These are phyloP conservation scores for Troglohyphantes excavatus DNA, from an alignment of 2,888 invertebrate species.

Conservation along the genomic window DNA sequence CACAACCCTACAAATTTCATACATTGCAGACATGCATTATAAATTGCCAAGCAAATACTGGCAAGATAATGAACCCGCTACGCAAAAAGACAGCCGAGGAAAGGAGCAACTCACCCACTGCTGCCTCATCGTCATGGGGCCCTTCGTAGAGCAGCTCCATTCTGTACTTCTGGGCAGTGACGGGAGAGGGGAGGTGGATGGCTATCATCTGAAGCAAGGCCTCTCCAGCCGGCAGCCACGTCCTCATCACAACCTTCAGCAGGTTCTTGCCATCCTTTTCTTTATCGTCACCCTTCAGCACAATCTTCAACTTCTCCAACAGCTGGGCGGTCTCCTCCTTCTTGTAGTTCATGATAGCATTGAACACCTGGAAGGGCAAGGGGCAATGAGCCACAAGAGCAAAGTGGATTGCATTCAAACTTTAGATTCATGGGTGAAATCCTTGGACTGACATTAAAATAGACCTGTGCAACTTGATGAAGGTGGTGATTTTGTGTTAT, in stretches of 20 bases:
- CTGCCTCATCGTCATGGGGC: slow-evolving; percentile 97
- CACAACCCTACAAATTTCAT: no score
- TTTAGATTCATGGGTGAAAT: no score
- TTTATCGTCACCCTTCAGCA: slow-evolving; percentile 95
- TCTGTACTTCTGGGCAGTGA: slow-evolving; percentile 99
- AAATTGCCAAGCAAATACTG: no score
- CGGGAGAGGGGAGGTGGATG: slow-evolving; percentile 99
- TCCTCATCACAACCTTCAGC: slow-evolving; percentile 98
- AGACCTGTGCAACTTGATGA: no score
- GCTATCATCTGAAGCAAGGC: slow-evolving; percentile 99
- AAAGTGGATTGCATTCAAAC: no score
- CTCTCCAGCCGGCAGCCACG: slow-evolving; percentile 99
- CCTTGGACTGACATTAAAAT: no score
- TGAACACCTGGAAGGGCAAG: slow-evolving; percentile 85
- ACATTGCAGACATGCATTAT: no score
- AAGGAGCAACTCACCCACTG: slow-evolving; percentile 88
- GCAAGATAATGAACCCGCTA: no score
- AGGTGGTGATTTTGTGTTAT: no score
- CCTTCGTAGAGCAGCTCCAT: slow-evolving; percentile 99
- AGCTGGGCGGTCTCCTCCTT: slow-evolving; percentile 95
- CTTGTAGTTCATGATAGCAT: slow-evolving; percentile 94
- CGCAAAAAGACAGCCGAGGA: no score
- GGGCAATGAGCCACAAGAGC: no score
- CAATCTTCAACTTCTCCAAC: slow-evolving; percentile 94
- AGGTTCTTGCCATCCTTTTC: slow-evolving; percentile 98